Conservation (phyloP, 2,797 vertebrate genomes). For the Danio choprae region DNA sequence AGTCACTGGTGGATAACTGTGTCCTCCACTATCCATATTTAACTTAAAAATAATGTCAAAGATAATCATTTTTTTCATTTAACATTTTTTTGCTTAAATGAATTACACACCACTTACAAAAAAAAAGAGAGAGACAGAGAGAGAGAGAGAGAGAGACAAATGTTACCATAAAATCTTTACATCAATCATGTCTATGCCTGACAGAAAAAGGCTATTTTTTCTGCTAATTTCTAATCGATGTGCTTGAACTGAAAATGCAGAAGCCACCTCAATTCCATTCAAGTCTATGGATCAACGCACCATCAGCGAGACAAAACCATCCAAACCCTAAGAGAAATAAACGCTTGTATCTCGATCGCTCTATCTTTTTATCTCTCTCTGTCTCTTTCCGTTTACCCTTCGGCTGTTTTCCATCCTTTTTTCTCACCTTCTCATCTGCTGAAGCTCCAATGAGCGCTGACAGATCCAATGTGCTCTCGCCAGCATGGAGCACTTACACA, state of each 20-base stretch:
- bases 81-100: too few species aligned
- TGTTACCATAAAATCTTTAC: constrained; percentile 33
- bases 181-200: constrained; percentile 47
- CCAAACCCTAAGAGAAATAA: constrained; percentile 8
- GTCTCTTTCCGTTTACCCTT: constrained; percentile 18
- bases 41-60: too few species aligned
- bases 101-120: too few species aligned
- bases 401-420: constrained; percentile 34
- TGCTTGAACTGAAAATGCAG: constrained; percentile 26
- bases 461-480: constrained; percentile 39
- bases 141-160: constrained; percentile 3
- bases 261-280: constrained; percentile 35
- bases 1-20: too few species aligned
- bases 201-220: constrained; percentile 38
- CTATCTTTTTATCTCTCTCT: constrained; percentile 24
- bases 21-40: too few species aligned
- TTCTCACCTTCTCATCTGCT: constrained; percentile 33
- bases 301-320: constrained; percentile 17
- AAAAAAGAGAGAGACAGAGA: neutral
- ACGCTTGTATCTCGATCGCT: constrained; percentile 22
- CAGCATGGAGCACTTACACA: constrained; percentile 28
- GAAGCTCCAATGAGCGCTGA: constrained; percentile 34
- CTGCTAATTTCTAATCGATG: constrained; percentile 44
- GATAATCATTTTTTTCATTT: too few species aligned
- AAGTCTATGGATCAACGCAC: constrained; percentile 24